Evolutionary conservation across 2,113 vertebrate species (phyloP), one percentile per base, ranked within the genome.

Genomic region (Gadus chalcogrammus): DNA sequence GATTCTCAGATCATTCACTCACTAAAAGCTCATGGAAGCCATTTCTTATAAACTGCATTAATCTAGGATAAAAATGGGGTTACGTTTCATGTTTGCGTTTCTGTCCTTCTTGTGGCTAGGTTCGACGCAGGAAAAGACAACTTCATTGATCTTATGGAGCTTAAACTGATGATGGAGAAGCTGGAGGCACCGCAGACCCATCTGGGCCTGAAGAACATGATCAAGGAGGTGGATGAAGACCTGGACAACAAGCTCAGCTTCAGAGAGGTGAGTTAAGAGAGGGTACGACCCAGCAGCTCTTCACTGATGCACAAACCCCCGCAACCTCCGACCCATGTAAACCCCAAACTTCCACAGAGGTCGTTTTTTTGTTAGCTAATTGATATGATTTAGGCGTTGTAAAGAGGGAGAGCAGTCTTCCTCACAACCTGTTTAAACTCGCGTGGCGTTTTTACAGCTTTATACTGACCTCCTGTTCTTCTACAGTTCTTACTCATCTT

Each of bases 111-210:
- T 74, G 59, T 75, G 8, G 65, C 22, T 75, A 98, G 97, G 84
- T 97, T 94, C 0, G 97, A 99, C 0, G 91, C 94, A 0, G 95
- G 95, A 7, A 94, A 88, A 28, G 97, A 99, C 0, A 94, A 95
- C 70, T 99, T 90, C 88, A 99, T 99, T 0, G 96, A 98, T 85
- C 84, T 99, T 62, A 99, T 98, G 97, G 97, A 99, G 80, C 90
- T 99, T 72, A 99, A 99, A 74, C 90, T 94, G 72, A 99, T 99
- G 97, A 99, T 99, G 97, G 97, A 99, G 80, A 99, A 98, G 64
- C 92, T 99, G 0, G 95, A 88, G 0, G 96, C 97, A 0, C 95
- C 97, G 0, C 96, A 99, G 88, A 99, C 97, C 0, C 97, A 99
- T 81, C 76, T 99, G 11, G 95, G 94, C 3, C 82, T 99, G 83